Conservation (phyloP, 2,888 invertebrate genomes). For the Andrena bucephala region DNA sequence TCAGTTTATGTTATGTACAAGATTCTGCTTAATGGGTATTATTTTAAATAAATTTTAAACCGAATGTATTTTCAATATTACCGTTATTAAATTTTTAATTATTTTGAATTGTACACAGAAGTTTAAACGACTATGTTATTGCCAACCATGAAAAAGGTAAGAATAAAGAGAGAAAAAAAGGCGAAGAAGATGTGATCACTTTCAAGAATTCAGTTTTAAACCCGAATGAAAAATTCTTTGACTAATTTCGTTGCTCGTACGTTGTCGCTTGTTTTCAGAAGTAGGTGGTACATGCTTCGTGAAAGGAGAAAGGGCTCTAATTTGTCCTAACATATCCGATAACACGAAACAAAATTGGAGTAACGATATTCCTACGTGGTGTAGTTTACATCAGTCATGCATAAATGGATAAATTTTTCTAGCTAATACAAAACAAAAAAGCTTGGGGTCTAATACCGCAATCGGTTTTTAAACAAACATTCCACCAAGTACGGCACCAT, state of each 20-base stretch:
- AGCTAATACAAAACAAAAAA: conserved; percentile 41
- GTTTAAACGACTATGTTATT: conserved; percentile 3
- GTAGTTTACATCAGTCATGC: conserved; percentile 47
- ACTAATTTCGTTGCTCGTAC: neutral
- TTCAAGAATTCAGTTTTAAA: neutral
- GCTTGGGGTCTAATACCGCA: conserved; percentile 38
- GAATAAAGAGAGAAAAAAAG: neutral
- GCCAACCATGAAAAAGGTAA: neutral
- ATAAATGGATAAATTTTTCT: conserved; percentile 36
- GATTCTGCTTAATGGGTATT: conserved; percentile 2
- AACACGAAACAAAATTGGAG: conserved; percentile 19
- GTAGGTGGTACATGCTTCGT: conserved; percentile 47
- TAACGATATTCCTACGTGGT: conserved; percentile 38
- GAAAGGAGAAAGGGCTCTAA: conserved; percentile 23
- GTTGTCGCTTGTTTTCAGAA: neutral
- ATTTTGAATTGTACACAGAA: neutral
- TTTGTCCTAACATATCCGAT: conserved; percentile 26
- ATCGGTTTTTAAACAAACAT: conserved; percentile 9
- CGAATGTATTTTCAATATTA: neutral
- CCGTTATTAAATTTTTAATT: neutral
- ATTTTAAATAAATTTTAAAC: neutral
- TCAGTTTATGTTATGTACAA: conserved; percentile 1
- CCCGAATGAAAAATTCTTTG: conserved; percentile 8
- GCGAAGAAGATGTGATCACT: neutral
- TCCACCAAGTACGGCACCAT: no score